phyloP scores from a whole-genome alignment of 1,140 invertebrate species.

The Monomorium pharaonis region DNA sequence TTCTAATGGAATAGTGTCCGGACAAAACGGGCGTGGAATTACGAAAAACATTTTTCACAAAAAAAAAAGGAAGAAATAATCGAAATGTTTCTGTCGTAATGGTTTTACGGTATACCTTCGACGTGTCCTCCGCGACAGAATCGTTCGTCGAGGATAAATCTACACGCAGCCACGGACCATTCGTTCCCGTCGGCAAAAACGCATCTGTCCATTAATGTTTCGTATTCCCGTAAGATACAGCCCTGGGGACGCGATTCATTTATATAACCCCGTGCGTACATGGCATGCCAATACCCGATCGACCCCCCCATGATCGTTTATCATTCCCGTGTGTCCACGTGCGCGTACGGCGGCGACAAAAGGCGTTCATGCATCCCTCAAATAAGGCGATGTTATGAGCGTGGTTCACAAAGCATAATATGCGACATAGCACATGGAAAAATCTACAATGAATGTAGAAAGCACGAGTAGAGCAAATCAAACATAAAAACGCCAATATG shows the following conservation, averaged over 20 bases:
- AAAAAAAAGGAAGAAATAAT: constrained; percentile 19
- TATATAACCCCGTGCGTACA: constrained; percentile 78
- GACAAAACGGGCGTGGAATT: constrained; percentile 32
- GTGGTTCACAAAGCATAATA: neutral
- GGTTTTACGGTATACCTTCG: constrained; percentile 49
- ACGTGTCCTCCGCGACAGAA: constrained; percentile 73
- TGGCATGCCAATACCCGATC: constrained; percentile 83
- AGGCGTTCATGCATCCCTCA: constrained; percentile 61
- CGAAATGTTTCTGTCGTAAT: constrained; percentile 54
- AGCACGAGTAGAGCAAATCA: neutral
- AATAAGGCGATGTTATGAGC: constrained; percentile 6
- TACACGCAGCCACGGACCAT: constrained; percentile 78
- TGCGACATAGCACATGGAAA: neutral
- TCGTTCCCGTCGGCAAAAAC: constrained; percentile 81
- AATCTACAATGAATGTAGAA: neutral
- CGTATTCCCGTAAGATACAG: constrained; percentile 81
- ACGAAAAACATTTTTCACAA: constrained; percentile 30
- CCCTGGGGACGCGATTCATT: constrained; percentile 82
- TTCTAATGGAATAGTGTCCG: constrained; percentile 3
- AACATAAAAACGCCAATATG: neutral
- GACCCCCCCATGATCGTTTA: constrained; percentile 80
- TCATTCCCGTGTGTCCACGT: constrained; percentile 72
- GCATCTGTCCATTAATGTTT: constrained; percentile 83
- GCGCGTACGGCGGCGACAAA: constrained; percentile 18
- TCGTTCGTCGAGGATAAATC: constrained; percentile 79